Evolutionary conservation across 1,140 invertebrate species (phyloP).

Genomic region (Macrocentrus cingulum): DNA sequence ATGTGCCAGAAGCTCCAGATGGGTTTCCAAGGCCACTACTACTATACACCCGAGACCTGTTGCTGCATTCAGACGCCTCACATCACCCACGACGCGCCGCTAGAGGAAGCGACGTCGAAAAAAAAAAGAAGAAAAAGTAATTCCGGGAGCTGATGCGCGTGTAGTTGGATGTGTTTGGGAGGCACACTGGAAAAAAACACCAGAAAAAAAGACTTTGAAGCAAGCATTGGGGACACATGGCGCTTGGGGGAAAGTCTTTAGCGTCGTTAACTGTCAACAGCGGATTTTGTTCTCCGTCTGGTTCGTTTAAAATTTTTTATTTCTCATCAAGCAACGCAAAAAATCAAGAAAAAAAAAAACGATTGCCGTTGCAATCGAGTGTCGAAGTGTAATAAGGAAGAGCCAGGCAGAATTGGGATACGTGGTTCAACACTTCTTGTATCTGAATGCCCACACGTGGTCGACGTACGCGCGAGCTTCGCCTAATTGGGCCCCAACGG

Average conservation of each 20-base stretch:
- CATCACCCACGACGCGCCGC: constrained; percentile 18
- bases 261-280: constrained; percentile 40
- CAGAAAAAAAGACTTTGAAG: constrained; percentile 32
- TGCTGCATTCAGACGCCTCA: constrained; percentile 6
- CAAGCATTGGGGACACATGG: constrained; percentile 45
- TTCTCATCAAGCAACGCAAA: constrained; percentile 4
- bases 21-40: not conserved
- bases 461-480: constrained; percentile 31
- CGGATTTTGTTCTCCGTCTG: constrained; percentile 12
- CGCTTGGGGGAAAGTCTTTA: constrained; percentile 37
- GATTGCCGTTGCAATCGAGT: constrained; percentile 17
- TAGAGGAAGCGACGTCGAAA: not conserved
- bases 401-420: constrained; percentile 3
- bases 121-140: constrained; percentile 17
- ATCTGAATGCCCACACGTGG: constrained; percentile 34
- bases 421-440: constrained; percentile 28
- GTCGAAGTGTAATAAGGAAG: constrained; percentile 22
- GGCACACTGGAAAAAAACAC: constrained; percentile 28
- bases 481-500: constrained; percentile 38
- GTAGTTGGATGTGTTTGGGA: too few species aligned
- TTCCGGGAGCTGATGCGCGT: constrained; percentile 17
- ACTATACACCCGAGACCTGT: constrained; percentile 22
- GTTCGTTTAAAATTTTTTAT: not conserved
- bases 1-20: not conserved
- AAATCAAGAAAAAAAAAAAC: not conserved